A percentile compares a stretch with the other conserved stretches of the same genome.
These are phyloP conservation scores for Cecidostiba fungosa DNA, from an alignment of 2,888 invertebrate species.

Conservation along the genomic window DNA sequence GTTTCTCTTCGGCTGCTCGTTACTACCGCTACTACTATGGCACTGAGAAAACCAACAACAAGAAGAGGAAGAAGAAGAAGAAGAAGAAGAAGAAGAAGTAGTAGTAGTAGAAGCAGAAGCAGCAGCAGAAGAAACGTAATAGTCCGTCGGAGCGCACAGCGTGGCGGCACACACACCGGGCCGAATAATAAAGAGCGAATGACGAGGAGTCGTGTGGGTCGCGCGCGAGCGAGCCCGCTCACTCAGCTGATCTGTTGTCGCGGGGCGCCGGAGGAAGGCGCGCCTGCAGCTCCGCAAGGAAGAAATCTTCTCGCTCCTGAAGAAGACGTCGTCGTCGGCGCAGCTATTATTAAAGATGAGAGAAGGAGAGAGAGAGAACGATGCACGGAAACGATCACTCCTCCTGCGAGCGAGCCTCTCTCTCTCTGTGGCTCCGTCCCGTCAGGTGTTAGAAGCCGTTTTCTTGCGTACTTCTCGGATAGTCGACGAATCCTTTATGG, in stretches of 20 bases:
- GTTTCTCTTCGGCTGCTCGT: too few relatives aligned
- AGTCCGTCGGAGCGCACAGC: constrained; percentile 53
- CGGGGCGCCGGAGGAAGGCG: constrained; percentile 14
- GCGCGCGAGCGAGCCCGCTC: constrained; percentile 65
- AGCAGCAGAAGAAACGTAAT: neutral
- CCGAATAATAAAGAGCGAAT: constrained; percentile 61
- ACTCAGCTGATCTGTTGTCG: constrained; percentile 67
- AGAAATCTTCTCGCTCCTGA: neutral
- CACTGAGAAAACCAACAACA: neutral
- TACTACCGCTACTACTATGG: too few relatives aligned
- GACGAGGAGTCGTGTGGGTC: constrained; percentile 64
- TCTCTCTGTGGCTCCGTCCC: constrained; percentile 65
- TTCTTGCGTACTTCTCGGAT: constrained; percentile 84
- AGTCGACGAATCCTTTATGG: constrained; percentile 92
- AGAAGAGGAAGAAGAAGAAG: neutral
- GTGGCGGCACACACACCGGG: constrained; percentile 48
- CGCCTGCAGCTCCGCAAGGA: neutral
- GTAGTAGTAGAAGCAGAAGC: too few relatives aligned
- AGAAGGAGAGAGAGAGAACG: constrained; percentile 46
- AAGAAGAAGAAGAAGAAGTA: neutral
- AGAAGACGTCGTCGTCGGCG: constrained; percentile 34
- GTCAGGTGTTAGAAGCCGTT: constrained; percentile 80
- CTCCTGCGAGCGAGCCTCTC: constrained; percentile 12
- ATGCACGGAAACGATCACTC: neutral
- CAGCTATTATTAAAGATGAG: too few relatives aligned